Base-by-base conservation (phyloP, 2,113 vertebrate species). In the Phasianus colchicus region DNA sequence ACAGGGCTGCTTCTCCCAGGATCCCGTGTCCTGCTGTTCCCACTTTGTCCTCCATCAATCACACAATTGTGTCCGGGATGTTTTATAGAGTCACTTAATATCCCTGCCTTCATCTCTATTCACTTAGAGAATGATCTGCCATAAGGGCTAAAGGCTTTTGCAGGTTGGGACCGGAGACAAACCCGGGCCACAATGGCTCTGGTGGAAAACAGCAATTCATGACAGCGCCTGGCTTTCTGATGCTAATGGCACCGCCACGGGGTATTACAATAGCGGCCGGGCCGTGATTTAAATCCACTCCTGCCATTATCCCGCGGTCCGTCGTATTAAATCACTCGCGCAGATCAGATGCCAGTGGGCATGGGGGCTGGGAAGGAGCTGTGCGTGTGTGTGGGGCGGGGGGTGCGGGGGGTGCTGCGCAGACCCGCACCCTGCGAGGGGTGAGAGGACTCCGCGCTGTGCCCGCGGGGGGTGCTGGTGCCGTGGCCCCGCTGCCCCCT, bases 41-140 rank as follows among this genome's bases (percentile, higher is more conserved):
- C 98, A 99, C 98, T 99, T 99, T 99, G 99, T 99, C 99, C 99
- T 98, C 99, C 99, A 99, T 99, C 99, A 99, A 99, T 99, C 99
- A 99, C 98, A 96, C 98, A 98, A 99, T 98, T 99, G 99, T 99
- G 98, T 99, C 98, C 98, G 98, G 98, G 98, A 99, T 99, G 98
- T 98, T 99, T 99, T 99, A 99, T 98, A 98, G 99, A 99, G 98
- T 99, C 99, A 98, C 99, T 99, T 99, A 99, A 99, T 99, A 99
- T 99, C 98, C 98, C 98, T 98, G 98, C 98, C 99, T 99, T 99
- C 99, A 99, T 99, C 99, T 99, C 98, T 99, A 98, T 99, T 99
- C 99, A 98, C 98, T 98, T 98, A 98, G 98, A 98, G 98, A 98
- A 98, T 98, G 98, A 98, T 98, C 98, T 98, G 98, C 98, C 98